Conservation (phyloP, 1,140 invertebrate genomes). For the Cotesia chilonis region DNA sequence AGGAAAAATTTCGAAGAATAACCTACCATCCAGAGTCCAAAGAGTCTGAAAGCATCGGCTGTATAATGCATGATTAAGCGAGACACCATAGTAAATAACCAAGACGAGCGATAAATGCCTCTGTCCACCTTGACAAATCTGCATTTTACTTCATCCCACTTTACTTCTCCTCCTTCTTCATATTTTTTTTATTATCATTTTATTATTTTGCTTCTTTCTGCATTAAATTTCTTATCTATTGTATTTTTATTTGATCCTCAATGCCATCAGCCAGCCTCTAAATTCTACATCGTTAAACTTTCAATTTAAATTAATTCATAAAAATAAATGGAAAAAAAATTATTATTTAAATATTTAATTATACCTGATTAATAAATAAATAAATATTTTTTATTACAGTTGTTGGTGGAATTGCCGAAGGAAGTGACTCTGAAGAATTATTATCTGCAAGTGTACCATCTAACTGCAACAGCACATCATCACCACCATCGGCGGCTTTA, state of each 20-base stretch:
- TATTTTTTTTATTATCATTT: slow-evolving; percentile 3
- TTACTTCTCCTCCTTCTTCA: slow-evolving; percentile 2
- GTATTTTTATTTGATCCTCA: slow-evolving; percentile 15
- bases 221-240: slow-evolving; percentile 8
- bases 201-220: slow-evolving; percentile 9
- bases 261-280: too few species aligned
- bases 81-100: slow-evolving; percentile 39
- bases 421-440: slow-evolving; percentile 61
- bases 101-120: slow-evolving; percentile 37
- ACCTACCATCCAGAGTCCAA: slow-evolving; percentile 34
- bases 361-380: slow-evolving; percentile 9
- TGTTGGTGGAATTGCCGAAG: slow-evolving; percentile 58
- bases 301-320: background rate
- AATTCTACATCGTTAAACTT: too few species aligned
- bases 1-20: slow-evolving; percentile 40
- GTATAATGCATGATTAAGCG: slow-evolving; percentile 43
- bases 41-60: slow-evolving; percentile 32
- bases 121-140: slow-evolving; percentile 34
- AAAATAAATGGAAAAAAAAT: background rate
- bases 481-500: slow-evolving; percentile 43
- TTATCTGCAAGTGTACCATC: slow-evolving; percentile 54
- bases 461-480: slow-evolving; percentile 55
- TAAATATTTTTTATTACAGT: slow-evolving; percentile 47
- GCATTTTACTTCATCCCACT: slow-evolving; percentile 22
- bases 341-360: background rate